These are phyloP conservation scores for Eucidaris tribuloides DNA, from an alignment of 35 echinoderm and acorn worm species.

Conservation along the genomic window DNA sequence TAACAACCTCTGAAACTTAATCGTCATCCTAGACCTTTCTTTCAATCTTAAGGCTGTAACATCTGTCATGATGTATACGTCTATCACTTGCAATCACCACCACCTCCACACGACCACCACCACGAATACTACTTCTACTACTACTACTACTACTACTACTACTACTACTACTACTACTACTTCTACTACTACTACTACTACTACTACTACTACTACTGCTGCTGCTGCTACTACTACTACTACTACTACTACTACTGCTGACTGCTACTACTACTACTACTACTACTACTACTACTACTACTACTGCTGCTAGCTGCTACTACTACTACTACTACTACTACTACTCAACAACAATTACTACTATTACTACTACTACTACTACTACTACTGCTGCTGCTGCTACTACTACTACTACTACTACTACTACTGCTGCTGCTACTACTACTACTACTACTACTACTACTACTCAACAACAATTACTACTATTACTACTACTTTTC, in stretches of 20 bases:
- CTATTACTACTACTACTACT: neutral
- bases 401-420: neutral
- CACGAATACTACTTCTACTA: neutral
- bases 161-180: neutral
- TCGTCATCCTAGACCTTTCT: too few species aligned
- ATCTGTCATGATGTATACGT: too few species aligned
- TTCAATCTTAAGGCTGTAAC: too few species aligned
- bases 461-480: too few species aligned
- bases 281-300: neutral
- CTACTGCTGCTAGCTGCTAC: neutral
- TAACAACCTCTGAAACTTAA: too few species aligned
- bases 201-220: neutral
- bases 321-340: neutral
- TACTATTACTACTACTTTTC: neutral
- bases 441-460: too few species aligned
- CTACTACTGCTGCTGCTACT: neutral
- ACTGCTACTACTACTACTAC: slow-evolving; percentile 3
- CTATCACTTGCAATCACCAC: too few species aligned
- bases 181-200: neutral
- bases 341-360: neutral
- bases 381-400: neutral
- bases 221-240: neutral
- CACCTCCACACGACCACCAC: neutral
- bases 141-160: neutral
- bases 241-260: neutral